Evolutionary conservation across 2,888 invertebrate genomes (phyloP).

Genomic region (Limnephilus rhombicus): DNA sequence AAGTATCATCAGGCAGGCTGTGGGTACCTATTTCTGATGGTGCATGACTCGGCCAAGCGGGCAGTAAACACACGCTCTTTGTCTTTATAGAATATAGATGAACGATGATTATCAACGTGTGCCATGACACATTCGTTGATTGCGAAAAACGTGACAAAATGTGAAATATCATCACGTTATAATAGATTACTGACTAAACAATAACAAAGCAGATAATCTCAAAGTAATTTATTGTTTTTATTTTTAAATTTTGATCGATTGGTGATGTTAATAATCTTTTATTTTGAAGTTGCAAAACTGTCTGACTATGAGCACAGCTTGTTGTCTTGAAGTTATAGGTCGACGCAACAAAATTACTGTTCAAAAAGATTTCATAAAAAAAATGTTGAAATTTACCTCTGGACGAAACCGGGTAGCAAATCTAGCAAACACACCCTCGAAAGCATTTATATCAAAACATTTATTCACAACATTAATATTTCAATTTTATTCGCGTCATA

Average conservation of each 20-base stretch:
- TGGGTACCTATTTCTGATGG: not conserved
- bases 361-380: not conserved
- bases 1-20: not conserved
- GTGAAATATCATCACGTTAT: not conserved
- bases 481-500: not conserved
- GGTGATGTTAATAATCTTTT: not conserved
- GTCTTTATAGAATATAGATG: not conserved
- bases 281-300: not conserved
- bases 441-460: not conserved
- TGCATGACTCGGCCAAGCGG: not conserved
- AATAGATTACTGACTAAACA: not conserved
- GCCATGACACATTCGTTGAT: not conserved
- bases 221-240: not conserved
- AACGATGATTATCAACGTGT: not conserved
- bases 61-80: not conserved
- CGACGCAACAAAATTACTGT: not conserved
- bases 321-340: not conserved
- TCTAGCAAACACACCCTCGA: not conserved
- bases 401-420: not conserved
- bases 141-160: not conserved
- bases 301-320: not conserved
- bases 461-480: not conserved
- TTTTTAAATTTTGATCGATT: not conserved
- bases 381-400: not conserved
- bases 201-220: not conserved